These are phyloP conservation scores for Danaus plexippus DNA, from an alignment of 1,140 invertebrate species.

Conservation along the genomic window DNA sequence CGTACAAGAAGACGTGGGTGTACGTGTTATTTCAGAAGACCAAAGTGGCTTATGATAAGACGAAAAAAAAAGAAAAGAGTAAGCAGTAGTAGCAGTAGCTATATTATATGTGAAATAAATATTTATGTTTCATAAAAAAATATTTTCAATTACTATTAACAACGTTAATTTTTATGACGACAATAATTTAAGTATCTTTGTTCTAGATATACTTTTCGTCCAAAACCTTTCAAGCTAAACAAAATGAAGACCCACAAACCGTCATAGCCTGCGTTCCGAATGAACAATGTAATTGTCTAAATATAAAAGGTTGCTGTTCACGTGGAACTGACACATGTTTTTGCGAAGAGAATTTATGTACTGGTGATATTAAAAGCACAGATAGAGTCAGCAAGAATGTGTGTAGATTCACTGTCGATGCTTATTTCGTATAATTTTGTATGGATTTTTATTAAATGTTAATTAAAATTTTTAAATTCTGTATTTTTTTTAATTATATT, in stretches of 20 bases:
- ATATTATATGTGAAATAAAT: too few relatives aligned
- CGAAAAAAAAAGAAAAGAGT: constrained; percentile 15
- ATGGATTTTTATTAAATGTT: constrained; percentile 4
- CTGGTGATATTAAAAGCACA: constrained; percentile 1
- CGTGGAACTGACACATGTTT: constrained; percentile 15
- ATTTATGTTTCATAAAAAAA: too few relatives aligned
- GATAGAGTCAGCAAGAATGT: constrained; percentile 19
- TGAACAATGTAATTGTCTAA: too few relatives aligned
- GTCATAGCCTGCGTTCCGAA: too few relatives aligned
- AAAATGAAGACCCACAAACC: too few relatives aligned
- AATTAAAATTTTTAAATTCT: constrained; percentile 3
- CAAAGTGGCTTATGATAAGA: constrained; percentile 26
- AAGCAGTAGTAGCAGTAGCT: background rate
- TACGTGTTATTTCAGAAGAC: constrained; percentile 21
- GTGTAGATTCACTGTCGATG: constrained; percentile 33
- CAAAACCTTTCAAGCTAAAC: too few relatives aligned
- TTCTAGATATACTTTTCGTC: too few relatives aligned
- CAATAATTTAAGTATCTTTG: too few relatives aligned
- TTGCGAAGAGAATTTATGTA: constrained; percentile 6
- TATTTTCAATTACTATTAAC: too few relatives aligned
- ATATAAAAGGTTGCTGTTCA: constrained; percentile 3
- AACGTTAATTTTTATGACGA: too few relatives aligned
- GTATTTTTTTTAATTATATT: too few relatives aligned
- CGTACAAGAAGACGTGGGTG: constrained; percentile 19
- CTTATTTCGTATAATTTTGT: constrained; percentile 25